Percentiles rank a stretch among this genome's conserved stretches.
Conservation (phyloP, 2,888 invertebrate species). For the Drosophila dives region DNA sequence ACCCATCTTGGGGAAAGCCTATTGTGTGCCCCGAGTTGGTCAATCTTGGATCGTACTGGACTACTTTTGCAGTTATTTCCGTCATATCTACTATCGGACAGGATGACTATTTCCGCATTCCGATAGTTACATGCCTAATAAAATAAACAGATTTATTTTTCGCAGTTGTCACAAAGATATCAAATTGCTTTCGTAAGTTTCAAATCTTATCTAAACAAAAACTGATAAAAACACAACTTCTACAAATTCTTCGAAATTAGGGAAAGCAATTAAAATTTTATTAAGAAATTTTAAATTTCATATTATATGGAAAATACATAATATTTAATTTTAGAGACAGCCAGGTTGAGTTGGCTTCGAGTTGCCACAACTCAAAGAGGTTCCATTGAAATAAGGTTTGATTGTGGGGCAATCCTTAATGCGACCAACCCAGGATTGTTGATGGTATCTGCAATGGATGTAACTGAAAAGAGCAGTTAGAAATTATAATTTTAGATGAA, state of each 20-base stretch:
- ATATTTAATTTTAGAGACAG: constrained; percentile 12
- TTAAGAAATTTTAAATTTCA: neutral
- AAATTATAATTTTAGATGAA: neutral
- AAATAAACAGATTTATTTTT: neutral
- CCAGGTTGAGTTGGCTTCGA: constrained; percentile 9
- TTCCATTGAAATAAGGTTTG: constrained; percentile 32
- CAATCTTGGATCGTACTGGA: too few relatives aligned
- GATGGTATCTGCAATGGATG: constrained; percentile 2
- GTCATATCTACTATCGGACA: too few relatives aligned
- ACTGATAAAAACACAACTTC: neutral
- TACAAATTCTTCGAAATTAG: neutral
- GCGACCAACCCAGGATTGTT: neutral
- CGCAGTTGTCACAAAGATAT: constrained; percentile 2
- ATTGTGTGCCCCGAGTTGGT: too few relatives aligned
- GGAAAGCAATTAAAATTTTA: neutral
- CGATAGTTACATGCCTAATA: too few relatives aligned
- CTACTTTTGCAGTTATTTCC: too few relatives aligned
- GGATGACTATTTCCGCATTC: too few relatives aligned
- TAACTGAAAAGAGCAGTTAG: constrained; percentile 15
- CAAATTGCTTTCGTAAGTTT: neutral
- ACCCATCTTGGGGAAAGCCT: too few relatives aligned
- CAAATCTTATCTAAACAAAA: neutral
- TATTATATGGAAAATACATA: neutral
- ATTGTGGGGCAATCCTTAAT: neutral
- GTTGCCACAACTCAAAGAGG: constrained; percentile 7